Evolutionary conservation across 2,113 vertebrate genomes (phyloP).

Genomic region (Rana temporaria): DNA sequence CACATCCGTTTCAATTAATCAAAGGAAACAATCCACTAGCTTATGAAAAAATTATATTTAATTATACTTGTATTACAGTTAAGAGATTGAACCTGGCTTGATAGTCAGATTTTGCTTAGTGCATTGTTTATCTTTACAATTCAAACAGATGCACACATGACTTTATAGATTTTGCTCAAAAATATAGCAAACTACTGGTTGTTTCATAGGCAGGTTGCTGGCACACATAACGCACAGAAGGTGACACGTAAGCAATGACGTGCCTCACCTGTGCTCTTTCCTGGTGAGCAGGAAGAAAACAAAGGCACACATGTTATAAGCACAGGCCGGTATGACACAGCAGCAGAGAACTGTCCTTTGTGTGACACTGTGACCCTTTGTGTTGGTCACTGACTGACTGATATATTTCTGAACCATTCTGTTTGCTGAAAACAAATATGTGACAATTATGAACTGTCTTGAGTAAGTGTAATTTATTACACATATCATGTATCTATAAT

Average conservation of each 20-base stretch:
- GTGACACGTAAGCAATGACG: slow-evolving; percentile 46
- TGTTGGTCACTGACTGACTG: slow-evolving; percentile 27
- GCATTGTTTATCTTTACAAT: not conserved
- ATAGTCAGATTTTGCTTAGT: not conserved
- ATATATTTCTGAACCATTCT: slow-evolving; percentile 13
- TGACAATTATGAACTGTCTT: not conserved
- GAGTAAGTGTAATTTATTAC: not conserved
- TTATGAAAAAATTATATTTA: not conserved
- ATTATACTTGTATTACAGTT: not conserved
- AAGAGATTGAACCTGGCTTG: not conserved
- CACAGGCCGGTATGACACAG: slow-evolving; percentile 10
- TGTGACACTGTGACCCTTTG: slow-evolving; percentile 26
- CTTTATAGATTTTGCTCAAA: not conserved
- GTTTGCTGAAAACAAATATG: not conserved
- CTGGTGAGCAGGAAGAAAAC: slow-evolving; percentile 6
- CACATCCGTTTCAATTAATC: not conserved
- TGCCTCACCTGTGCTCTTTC: slow-evolving; percentile 52
- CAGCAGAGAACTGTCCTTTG: slow-evolving; percentile 25
- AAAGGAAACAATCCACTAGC: slow-evolving; percentile 5
- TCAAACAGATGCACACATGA: not conserved
- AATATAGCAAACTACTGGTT: not conserved
- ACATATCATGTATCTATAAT: not conserved
- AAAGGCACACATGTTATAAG: slow-evolving; percentile 39
- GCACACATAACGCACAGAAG: slow-evolving; percentile 51
- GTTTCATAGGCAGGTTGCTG: not conserved